Base-by-base conservation (phyloP, 2,797 vertebrate genomes). In the Lates japonicus region DNA sequence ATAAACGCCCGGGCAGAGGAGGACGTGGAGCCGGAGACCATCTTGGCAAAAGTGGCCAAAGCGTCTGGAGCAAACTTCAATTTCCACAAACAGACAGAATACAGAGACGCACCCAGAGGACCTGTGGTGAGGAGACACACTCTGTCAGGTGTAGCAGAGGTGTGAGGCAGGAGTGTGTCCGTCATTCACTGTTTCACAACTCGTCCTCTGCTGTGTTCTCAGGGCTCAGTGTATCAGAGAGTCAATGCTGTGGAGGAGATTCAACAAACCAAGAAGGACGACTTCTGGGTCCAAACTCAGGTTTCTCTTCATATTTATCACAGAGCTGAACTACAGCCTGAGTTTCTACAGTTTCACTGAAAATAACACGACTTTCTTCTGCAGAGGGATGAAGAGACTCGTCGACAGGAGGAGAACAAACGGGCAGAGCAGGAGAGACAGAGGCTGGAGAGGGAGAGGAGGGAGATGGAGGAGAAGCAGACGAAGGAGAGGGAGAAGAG, bases 141-240 rank as follows among this genome's bases (percentile, higher is more conserved):
- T 25, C 2, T 2, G 48, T 54, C 17, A 44, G 5, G 6, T 25
- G 20, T 3, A 39, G 9, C n/a, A 39, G 39, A 20, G 11, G 33
- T 3, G 8, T 29, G 37, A 16, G 14, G n/a, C n/a, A 29, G 12
- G 16, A 3, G 10, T 17, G 14, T 17, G 48, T 49, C 1, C 0
- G 48, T 22, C 10, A 51, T 51, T 51, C 3, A 19, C 48, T 8
- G 46, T 48, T 1, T 48, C 42, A 29, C 13, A 7, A 5, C 13
- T 11, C 33, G 2, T n/a, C 22, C n/a, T 81, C 31, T 76, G 17
- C 19, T 62, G 14, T 2, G 33, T 0, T 9, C 0, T 1, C 89
- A 98, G 98, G 96, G 97, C 11, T 97, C 97, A 0, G 96, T 97
- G 20, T 98, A 98, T 85, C 95, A 93, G 80, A 99, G 97, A 88